Percentiles rank a stretch among this genome's conserved stretches.
phyloP scores from a whole-genome alignment of 1,140 invertebrate genomes.

The Lethocerus indicus region DNA sequence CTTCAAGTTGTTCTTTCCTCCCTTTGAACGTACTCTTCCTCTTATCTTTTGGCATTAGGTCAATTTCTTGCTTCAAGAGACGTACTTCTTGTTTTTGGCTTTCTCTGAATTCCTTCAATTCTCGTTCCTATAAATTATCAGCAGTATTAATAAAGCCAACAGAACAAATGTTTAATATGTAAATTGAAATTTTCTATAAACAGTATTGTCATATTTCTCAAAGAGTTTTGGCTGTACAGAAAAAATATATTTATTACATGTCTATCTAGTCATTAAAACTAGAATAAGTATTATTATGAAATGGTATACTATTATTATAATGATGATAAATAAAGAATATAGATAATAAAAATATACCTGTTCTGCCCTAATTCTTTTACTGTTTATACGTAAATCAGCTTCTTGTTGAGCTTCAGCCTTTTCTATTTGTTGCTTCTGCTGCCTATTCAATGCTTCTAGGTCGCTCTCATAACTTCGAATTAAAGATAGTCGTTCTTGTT shows the following conservation, averaged over 20 bases:
- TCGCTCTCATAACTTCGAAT: constrained; percentile 79
- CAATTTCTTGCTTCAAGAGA: constrained; percentile 85
- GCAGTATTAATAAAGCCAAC: not conserved
- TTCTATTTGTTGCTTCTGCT: constrained; percentile 84
- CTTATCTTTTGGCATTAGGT: constrained; percentile 80
- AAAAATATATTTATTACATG: no score
- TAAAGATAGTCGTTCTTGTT: constrained; percentile 59
- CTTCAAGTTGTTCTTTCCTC: constrained; percentile 70
- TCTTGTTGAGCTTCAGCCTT: constrained; percentile 85
- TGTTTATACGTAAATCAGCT: constrained; percentile 64
- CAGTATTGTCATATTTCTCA: no score
- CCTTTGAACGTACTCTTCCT: constrained; percentile 73
- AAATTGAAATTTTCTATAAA: no score
- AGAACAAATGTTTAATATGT: not conserved
- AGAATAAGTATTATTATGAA: no score
- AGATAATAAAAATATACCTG: constrained; percentile 36
- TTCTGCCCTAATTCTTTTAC: constrained; percentile 71
- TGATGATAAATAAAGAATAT: no score
- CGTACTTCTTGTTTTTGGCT: constrained; percentile 84
- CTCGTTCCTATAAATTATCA: constrained; percentile 42
- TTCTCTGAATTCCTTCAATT: constrained; percentile 83
- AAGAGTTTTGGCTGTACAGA: no score
- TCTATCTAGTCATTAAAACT: no score
- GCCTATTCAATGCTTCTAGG: constrained; percentile 67
- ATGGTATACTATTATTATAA: no score